phyloP scores from a whole-genome alignment of 2,113 vertebrate species.

The Synchiropus splendidus region DNA sequence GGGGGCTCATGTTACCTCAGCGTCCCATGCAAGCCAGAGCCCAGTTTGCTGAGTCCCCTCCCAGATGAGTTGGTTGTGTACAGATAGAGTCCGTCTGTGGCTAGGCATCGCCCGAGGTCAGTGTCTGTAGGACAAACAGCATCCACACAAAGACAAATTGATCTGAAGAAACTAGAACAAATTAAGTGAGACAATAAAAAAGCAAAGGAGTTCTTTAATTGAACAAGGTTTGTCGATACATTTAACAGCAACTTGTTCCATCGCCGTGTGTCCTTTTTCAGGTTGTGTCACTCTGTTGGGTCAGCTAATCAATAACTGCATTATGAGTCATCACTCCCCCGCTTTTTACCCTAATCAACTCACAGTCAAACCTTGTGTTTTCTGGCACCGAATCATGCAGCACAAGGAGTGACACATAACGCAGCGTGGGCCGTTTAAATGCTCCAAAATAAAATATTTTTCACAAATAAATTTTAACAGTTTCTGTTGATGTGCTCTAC shows the following conservation, averaged over 20 bases:
- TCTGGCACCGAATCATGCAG: no score
- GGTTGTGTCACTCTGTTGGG: constrained; percentile 17
- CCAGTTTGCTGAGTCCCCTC: constrained; percentile 93
- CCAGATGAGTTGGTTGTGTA: constrained; percentile 96
- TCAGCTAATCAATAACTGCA: constrained; percentile 25
- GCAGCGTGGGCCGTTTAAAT: no score
- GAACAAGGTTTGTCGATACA: no score
- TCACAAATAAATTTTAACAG: no score
- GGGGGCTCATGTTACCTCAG: constrained; percentile 77
- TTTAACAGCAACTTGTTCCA: no score
- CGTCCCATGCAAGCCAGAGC: constrained; percentile 93
- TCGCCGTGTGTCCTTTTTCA: constrained; percentile 9
- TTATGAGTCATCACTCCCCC: constrained; percentile 14
- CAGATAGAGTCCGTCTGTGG: constrained; percentile 92
- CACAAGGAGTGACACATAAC: no score
- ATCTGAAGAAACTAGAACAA: no score
- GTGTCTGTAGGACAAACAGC: constrained; percentile 72
- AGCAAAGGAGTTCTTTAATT: no score
- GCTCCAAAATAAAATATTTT: no score
- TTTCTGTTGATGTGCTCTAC: no score
- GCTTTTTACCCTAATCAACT: constrained; percentile 7
- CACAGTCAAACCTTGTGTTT: not conserved
- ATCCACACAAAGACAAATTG: not conserved
- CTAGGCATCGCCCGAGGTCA: constrained; percentile 91
- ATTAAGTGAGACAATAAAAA: no score